Percentiles rank a stretch among this genome's conserved stretches.
Evolutionary conservation across 2,888 invertebrate species (phyloP).

Genomic region (Branchipolynoe longqiensis): DNA sequence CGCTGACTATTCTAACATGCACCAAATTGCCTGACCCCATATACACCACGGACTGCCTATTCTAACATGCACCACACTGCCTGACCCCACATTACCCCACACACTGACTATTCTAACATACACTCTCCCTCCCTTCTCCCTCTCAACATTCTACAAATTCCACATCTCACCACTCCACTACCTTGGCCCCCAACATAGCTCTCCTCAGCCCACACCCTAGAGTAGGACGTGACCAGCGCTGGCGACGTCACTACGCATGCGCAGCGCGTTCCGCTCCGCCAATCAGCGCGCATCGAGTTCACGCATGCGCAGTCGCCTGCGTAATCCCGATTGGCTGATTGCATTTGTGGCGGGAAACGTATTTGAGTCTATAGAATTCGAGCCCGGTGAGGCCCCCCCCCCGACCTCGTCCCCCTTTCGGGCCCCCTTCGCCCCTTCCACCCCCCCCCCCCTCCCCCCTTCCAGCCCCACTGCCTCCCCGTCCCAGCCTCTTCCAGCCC

Average conservation of each 20-base stretch:
- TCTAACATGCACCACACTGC: no score
- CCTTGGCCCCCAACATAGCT: no score
- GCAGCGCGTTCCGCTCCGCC: conserved; percentile 1
- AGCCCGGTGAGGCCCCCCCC: background rate
- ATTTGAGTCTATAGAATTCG: conserved; percentile 46
- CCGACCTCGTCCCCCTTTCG: background rate
- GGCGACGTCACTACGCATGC: conserved; percentile 16
- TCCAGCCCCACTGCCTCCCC: background rate
- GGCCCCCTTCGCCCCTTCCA: background rate
- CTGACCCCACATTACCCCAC: no score
- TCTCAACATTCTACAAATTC: no score
- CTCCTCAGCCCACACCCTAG: no score
- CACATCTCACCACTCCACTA: no score
- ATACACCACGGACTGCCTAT: no score
- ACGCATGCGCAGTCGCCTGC: conserved; percentile 35
- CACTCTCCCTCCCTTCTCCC: no score
- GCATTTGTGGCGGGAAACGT: conserved; percentile 43
- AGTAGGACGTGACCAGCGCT: no score
- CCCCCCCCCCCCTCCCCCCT: background rate
- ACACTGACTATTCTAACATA: no score
- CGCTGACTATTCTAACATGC: no score
- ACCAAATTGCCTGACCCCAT: no score
- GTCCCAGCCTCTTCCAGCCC: background rate
- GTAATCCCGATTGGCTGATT: conserved; percentile 49
- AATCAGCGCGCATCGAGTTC: conserved; percentile 4